Percentiles rank a stretch among this genome's conserved stretches.
Evolutionary conservation across 2,888 invertebrate species (phyloP).

Genomic region (Bugula neritina): DNA sequence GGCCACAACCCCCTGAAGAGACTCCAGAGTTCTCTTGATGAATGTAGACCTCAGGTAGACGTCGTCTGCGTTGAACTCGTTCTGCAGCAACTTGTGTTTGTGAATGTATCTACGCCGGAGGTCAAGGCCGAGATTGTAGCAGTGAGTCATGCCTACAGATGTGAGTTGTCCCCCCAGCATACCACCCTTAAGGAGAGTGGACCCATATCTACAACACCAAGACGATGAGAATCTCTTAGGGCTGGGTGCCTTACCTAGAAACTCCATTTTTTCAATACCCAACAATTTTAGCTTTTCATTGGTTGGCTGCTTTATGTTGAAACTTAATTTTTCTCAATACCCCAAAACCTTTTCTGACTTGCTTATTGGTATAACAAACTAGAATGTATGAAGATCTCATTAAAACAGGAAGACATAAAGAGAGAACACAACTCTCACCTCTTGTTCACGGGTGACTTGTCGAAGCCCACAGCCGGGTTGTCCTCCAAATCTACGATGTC

Average conservation of each 20-base stretch:
- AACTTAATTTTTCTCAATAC: no score
- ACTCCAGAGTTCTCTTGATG: slow-evolving; percentile 42
- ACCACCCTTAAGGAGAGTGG: slow-evolving; percentile 33
- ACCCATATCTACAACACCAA: slow-evolving; percentile 2
- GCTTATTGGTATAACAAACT: no score
- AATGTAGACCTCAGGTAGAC: slow-evolving; percentile 39
- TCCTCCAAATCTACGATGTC: slow-evolving; percentile 33
- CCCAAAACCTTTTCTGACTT: no score
- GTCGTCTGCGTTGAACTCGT: not conserved
- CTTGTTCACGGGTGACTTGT: not conserved
- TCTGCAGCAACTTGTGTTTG: slow-evolving; percentile 30
- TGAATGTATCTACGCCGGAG: slow-evolving; percentile 38
- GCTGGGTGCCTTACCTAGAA: no score
- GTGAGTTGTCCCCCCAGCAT: slow-evolving; percentile 39
- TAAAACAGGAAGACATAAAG: no score
- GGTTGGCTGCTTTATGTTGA: no score
- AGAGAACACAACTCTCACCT: slow-evolving; percentile 23
- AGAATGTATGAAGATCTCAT: no score
- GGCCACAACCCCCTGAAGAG: slow-evolving; percentile 41
- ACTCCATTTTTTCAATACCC: no score
- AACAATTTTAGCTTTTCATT: no score
- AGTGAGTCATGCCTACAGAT: slow-evolving; percentile 41
- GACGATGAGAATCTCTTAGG: no score
- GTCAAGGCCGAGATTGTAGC: slow-evolving; percentile 37
- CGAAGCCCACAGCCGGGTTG: slow-evolving; percentile 30